A percentile compares a stretch with the other conserved stretches of the same genome.
Evolutionary conservation across 1,140 invertebrate genomes (phyloP).

Genomic region (Globodera ellingtonae): DNA sequence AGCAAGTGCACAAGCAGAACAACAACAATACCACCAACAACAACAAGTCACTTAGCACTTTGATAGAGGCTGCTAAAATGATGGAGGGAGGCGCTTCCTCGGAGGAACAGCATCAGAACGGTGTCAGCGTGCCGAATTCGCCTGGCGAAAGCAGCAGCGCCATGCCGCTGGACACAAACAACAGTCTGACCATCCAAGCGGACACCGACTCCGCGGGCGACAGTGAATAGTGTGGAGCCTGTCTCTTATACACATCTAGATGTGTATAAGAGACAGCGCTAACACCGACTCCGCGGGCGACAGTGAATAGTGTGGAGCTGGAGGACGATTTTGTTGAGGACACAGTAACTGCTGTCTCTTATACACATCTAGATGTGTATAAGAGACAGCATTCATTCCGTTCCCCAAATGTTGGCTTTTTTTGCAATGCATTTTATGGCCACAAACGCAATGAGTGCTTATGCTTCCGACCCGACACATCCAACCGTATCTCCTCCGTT

Average conservation of each 20-base stretch:
- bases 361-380: too few species aligned
- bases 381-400: too few species aligned
- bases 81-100: not conserved
- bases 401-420: too few species aligned
- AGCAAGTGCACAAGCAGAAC: not conserved
- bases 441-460: too few species aligned
- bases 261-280: too few species aligned
- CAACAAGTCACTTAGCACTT: not conserved
- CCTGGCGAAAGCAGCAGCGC: not conserved
- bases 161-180: not conserved
- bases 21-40: not conserved
- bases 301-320: not conserved
- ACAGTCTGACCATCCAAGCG: not conserved
- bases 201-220: not conserved
- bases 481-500: too few species aligned
- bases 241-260: too few species aligned
- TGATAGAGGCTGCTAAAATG: not conserved
- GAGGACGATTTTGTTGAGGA: too few species aligned
- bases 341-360: too few species aligned
- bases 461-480: too few species aligned
- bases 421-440: too few species aligned
- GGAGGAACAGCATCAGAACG: not conserved
- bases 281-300: not conserved
- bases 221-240: not conserved
- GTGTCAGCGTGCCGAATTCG: not conserved